These are phyloP conservation scores for Oxyruncus cristatus DNA, from an alignment of 2,113 vertebrate genomes.

Conservation along the genomic window DNA sequence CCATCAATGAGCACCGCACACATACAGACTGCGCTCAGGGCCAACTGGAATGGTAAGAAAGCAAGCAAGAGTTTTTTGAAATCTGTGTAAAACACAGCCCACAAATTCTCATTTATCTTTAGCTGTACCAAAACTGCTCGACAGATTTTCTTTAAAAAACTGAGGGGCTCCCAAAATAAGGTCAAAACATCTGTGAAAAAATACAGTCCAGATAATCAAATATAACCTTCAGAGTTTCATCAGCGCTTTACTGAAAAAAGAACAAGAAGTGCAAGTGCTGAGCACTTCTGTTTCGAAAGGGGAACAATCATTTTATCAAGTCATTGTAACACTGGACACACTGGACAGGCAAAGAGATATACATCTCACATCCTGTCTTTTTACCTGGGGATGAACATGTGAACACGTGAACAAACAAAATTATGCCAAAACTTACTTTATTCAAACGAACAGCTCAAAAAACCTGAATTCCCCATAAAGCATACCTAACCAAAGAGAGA, in stretches of 20 bases:
- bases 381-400: background rate
- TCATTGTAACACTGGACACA: background rate
- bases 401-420: background rate
- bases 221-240: background rate
- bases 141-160: background rate
- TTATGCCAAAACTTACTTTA: background rate
- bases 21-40: background rate
- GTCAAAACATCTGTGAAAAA: background rate
- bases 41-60: background rate
- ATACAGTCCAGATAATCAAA: background rate
- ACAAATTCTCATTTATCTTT: background rate
- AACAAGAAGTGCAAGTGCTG: background rate
- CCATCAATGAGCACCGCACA: rapidly evolving
- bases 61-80: background rate
- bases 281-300: background rate
- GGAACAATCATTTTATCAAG: background rate
- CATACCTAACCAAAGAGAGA: background rate
- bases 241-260: background rate
- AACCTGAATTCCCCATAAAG: background rate
- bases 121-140: background rate
- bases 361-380: background rate
- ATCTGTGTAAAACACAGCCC: background rate
- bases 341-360: rapidly evolving
- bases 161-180: background rate
- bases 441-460: background rate